Conservation (phyloP, 2,113 vertebrate species). For the human (Homo sapiens) region GRCh38 chr4:161581001-161581500, state of each 20-base stretch:
- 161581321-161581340: background rate
- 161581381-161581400: background rate
- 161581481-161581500: accelerated
- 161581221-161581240: background rate
- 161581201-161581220: background rate
- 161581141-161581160: background rate
- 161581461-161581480: background rate
- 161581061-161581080: background rate
- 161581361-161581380: too few relatives aligned
- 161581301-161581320: background rate
- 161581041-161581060: background rate
- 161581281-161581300: background rate
- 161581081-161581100: background rate
- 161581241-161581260: background rate
- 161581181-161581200: background rate
- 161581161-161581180: background rate
- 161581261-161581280: background rate
- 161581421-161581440: background rate
- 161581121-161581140: background rate
- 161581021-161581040: background rate
- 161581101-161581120: background rate
- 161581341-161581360: background rate
- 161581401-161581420: background rate
- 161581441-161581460: too few relatives aligned
- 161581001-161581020: accelerated